Conservation (phyloP, 1,140 invertebrate genomes). For the Bombus huntii region DNA sequence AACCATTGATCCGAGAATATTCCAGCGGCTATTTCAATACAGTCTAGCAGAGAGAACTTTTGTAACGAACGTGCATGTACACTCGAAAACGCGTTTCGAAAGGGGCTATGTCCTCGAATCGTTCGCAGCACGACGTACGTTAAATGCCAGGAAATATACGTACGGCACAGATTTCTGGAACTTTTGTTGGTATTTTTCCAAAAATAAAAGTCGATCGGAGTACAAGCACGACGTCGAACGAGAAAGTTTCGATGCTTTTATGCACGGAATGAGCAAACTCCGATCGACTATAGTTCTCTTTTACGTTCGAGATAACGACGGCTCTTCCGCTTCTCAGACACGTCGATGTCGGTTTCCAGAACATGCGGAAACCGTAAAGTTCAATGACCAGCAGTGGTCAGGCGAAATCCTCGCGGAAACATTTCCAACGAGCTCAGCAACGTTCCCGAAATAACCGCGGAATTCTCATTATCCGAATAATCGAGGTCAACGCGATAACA, state of each 20-base stretch:
- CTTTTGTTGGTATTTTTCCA: conserved; percentile 2
- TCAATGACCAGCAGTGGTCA: conserved; percentile 31
- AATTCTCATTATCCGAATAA: conserved; percentile 51
- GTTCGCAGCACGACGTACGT: background rate
- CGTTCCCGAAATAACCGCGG: conserved; percentile 46
- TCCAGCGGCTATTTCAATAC: background rate
- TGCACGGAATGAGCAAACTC: background rate
- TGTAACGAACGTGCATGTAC: background rate
- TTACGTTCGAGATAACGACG: background rate
- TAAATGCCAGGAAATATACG: background rate
- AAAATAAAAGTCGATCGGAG: background rate
- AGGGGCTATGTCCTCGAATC: background rate
- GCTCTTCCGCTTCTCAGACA: conserved; percentile 7
- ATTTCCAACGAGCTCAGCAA: background rate
- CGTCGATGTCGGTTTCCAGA: conserved; percentile 25
- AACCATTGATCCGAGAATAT: conserved; percentile 22
- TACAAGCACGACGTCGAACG: background rate
- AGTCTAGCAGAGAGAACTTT: background rate
- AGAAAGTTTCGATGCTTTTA: background rate
- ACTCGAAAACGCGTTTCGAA: background rate
- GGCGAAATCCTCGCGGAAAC: conserved; percentile 31
- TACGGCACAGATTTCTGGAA: background rate
- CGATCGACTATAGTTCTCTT: background rate
- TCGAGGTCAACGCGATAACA: conserved; percentile 42
- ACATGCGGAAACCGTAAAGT: conserved; percentile 26